Conservation (phyloP, 2,888 invertebrate genomes). For the Apotomis capreana region DNA sequence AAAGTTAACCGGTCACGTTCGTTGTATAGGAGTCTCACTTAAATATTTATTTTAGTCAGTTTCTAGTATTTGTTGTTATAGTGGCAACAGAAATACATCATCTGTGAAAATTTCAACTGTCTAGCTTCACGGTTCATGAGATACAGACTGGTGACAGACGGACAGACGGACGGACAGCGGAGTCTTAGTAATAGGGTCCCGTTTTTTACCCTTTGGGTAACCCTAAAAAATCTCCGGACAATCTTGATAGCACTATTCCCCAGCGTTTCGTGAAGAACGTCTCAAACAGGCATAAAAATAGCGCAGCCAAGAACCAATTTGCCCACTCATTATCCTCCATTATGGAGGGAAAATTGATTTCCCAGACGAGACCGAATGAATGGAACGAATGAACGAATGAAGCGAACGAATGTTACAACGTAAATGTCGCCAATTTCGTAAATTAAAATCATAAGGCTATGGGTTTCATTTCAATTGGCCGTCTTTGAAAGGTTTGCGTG, state of each 20-base stretch:
- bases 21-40: too few species aligned
- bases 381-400: constrained; percentile 17
- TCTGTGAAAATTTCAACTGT: too few species aligned
- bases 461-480: constrained; percentile 9
- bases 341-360: constrained; percentile 21
- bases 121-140: too few species aligned
- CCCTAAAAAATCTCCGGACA: background rate
- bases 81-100: too few species aligned
- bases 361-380: constrained; percentile 9
- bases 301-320: constrained; percentile 22
- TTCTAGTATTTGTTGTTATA: too few species aligned
- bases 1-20: too few species aligned
- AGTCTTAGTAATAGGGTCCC: too few species aligned
- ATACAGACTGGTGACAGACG: too few species aligned
- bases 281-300: constrained; percentile 15
- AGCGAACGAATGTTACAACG: constrained; percentile 6
- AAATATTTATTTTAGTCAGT: too few species aligned
- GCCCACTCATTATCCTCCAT: constrained; percentile 20
- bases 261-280: background rate
- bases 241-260: background rate
- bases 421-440: constrained; percentile 10
- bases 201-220: too few species aligned
- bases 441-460: constrained; percentile 25
- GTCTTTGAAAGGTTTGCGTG: background rate
- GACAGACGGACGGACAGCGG: too few species aligned